Percentiles rank a stretch among this genome's conserved stretches.
phyloP scores from a whole-genome alignment of 1,140 invertebrate species.

The Harlomillsia oculata region DNA sequence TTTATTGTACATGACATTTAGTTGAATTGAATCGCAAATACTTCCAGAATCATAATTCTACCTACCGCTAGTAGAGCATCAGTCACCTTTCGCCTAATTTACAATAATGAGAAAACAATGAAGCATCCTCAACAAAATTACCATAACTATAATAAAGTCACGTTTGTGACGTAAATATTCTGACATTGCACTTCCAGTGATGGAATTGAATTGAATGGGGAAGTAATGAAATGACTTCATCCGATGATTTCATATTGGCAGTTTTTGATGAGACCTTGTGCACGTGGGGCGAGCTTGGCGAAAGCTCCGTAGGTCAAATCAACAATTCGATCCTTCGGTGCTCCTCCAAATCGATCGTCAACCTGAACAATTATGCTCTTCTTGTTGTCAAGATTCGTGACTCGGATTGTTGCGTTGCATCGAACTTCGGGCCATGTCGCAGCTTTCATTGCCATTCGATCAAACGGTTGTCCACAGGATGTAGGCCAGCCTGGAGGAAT shows the following conservation, averaged over 20 bases:
- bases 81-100: too few species aligned
- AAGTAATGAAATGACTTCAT: background rate
- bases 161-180: too few species aligned
- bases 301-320: conserved; percentile 27
- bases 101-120: too few species aligned
- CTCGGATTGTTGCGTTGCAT: conserved; percentile 17
- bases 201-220: too few species aligned
- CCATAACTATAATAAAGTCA: too few species aligned
- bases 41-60: too few species aligned
- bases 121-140: too few species aligned
- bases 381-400: conserved; percentile 13
- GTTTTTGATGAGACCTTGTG: background rate
- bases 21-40: too few species aligned
- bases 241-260: conserved; percentile 9
- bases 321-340: conserved; percentile 3
- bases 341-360: conserved; percentile 4
- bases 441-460: conserved; percentile 12
- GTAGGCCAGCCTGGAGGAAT: conserved; percentile 10
- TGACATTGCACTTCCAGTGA: too few species aligned
- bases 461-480: conserved; percentile 5
- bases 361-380: conserved; percentile 17
- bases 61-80: too few species aligned
- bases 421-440: conserved; percentile 2
- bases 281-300: background rate
- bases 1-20: too few species aligned